Conservation (phyloP, 2,797 vertebrate genomes). For the Leptatherina wallacei region DNA sequence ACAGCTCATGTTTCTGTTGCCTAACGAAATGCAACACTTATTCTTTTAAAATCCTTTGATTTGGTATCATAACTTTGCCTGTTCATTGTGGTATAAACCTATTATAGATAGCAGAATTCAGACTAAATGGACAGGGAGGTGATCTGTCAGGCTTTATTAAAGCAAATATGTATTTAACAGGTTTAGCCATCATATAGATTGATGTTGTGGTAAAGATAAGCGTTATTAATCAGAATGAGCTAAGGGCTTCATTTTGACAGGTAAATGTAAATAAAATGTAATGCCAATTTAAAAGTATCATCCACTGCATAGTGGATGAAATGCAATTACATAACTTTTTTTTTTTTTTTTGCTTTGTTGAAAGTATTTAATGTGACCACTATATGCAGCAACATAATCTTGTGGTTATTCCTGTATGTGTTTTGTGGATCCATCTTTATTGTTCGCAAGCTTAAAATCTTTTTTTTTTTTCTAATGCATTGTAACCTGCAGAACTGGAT, state of each 20-base stretch:
- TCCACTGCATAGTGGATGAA: too few relatives aligned
- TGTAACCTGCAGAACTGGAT: too few relatives aligned
- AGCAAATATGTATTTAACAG: not conserved
- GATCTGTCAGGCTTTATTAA: not conserved
- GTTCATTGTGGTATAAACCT: not conserved
- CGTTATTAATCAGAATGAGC: not conserved
- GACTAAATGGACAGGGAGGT: not conserved
- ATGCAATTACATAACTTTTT: too few relatives aligned
- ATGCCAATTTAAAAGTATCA: too few relatives aligned
- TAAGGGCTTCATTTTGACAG: not conserved
- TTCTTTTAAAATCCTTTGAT: fast-evolving
- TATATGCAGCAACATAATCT: too few relatives aligned
- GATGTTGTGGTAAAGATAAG: not conserved
- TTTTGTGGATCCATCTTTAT: too few relatives aligned
- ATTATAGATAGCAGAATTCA: not conserved
- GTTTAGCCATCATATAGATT: not conserved
- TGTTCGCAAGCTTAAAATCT: too few relatives aligned
- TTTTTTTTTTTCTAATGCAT: too few relatives aligned
- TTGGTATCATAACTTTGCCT: not conserved
- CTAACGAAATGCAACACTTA: not conserved
- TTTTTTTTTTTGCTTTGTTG: too few relatives aligned
- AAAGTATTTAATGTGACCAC: too few relatives aligned
- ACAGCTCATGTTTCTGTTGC: not conserved
- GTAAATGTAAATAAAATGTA: not conserved
- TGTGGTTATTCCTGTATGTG: too few relatives aligned